phyloP scores from a whole-genome alignment of 2,113 vertebrate genomes.

The Passer domesticus region DNA sequence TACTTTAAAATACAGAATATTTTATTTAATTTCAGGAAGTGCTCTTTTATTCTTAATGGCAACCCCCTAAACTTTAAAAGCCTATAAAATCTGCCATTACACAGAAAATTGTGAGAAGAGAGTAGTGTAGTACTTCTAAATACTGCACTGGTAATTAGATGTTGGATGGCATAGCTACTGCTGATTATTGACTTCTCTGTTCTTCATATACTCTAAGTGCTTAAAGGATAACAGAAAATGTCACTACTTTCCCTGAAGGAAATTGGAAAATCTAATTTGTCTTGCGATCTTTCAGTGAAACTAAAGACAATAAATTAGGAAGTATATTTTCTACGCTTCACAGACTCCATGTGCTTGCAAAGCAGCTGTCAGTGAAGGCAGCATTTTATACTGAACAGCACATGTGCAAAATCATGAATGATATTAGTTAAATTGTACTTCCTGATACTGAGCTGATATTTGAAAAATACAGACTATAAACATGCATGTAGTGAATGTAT shows the following conservation, averaged over 20 bases:
- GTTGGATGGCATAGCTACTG: background rate
- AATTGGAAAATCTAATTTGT: slow-evolving; percentile 57
- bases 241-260: slow-evolving; percentile 38
- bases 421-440: background rate
- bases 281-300: background rate
- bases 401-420: background rate
- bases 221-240: slow-evolving; percentile 44
- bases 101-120: background rate
- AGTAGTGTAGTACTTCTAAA: background rate
- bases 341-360: background rate
- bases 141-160: slow-evolving; percentile 21
- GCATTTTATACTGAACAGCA: background rate
- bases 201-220: slow-evolving; percentile 28
- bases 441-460: background rate
- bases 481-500: background rate
- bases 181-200: slow-evolving; percentile 47
- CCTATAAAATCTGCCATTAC: background rate
- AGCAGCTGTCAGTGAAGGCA: background rate
- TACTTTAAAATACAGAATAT: background rate
- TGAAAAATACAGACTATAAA: background rate
- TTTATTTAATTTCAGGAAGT: background rate
- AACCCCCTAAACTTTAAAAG: background rate
- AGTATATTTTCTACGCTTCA: background rate
- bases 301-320: slow-evolving; percentile 16
- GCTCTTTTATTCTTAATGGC: background rate